Evolutionary conservation across 2,797 vertebrate species (phyloP), one percentile per base, ranked within the genome.

Genomic region (Myotis pilosus): DNA sequence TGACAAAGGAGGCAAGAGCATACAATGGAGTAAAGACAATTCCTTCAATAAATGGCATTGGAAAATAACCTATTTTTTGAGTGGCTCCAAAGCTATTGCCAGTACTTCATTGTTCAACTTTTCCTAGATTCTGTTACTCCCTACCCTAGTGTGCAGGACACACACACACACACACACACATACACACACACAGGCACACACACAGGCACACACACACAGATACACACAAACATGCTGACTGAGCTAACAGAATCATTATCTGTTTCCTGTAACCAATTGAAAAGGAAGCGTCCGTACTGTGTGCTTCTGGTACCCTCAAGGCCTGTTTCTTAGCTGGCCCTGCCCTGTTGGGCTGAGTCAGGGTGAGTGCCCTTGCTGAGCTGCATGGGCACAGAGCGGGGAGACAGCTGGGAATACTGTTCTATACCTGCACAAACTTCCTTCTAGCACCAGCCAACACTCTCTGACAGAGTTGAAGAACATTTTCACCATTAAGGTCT

Each of bases 391-490:
- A 47, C 0, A 69, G 8, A 95, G 20, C 12, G 87, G 81, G 89
- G 22, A n/a, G 69, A 44, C 74, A 94, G 51, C 20, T 15, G 33
- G 23, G 71, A 53, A 49, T 87, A 28, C 71, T 83, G 38, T 74
- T 92, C 57, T 87, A 88, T 41, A 51, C 22, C 20, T 19, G 75
- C 57, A 30, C 86, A 78, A 88, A 85, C n/a, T 60, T 60, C 47
- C 47, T 74, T 71, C 82, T 23, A 57, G 30, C 15, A 66, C 86
- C 86, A 78, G 55, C 55, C 75, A 94, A 96, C 88, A 72, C 33
- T 47, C 4, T 57, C 68, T 64, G 69, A 75, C 60, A 83, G 60
- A 81, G 68, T n/a, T 57, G 49, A 94, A 64, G 80, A 94, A 75
- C 30, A 85, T 44, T 44, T 80, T 80, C 44, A 78, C 23, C 76